Base-by-base conservation (phyloP, 2,113 vertebrate species). In the Amblyopsis rosae region DNA sequence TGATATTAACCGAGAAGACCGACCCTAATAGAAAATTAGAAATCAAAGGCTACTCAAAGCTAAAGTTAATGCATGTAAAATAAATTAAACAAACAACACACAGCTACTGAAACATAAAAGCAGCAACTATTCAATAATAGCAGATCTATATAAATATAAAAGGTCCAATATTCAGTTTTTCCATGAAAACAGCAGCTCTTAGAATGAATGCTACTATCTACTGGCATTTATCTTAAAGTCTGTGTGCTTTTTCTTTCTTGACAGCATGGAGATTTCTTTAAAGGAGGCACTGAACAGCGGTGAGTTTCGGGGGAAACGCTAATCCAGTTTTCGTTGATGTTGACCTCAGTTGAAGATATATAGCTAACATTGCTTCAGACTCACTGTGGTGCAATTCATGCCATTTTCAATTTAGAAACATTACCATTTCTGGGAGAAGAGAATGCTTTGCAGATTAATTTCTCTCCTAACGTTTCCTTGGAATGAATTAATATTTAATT, bases 221-320 rank as follows among this genome's bases (percentile, higher is more conserved):
- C 19, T 59, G 62, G 17, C 57, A 35, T 41, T 41, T 41, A 41
- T 41, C 26, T 26, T 26, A 26, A 26, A 41, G 35, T 41, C 1
- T 53, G 13, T 62, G 32, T 49, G 73, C 47, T 70, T 72, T 81
- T 26, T 55, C 84, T 71, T 84, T 86, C 72, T 70, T n/a, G 35
- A 89, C 86, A 93, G 92, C 75, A 16, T 59, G 79, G 86, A 84
- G 53, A 81, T 92, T 69, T 74, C 82, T 80, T 73, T 87, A 85
- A 75, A 88, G 15, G 88, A 92, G 3, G 87, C 68, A 1, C 3
- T 91, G 60, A 4, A 19, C 0, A 17, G 68, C 0, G 89, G 92
- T 93, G 41, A 93, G 92, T 83, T 59, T 9, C 5, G 32, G 63
- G 55, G 15, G n/a, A 9, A 19, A 9, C 9, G n/a, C 69, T 6